Conservation (phyloP, 2,113 vertebrate species). For the Hippoglossus stenolepis region DNA sequence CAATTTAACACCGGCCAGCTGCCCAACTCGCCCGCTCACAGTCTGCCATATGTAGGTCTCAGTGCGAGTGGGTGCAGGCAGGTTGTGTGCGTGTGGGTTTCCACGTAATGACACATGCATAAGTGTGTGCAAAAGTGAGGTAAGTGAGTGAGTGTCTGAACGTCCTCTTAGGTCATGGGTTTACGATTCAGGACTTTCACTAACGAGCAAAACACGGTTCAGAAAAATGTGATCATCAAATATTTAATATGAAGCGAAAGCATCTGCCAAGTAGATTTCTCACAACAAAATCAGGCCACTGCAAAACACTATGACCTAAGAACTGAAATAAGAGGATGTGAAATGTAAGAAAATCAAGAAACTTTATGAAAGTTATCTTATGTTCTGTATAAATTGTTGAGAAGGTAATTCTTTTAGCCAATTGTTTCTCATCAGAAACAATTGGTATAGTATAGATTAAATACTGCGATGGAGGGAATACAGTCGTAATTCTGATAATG, state of each 20-base stretch:
- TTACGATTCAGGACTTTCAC: slow-evolving; percentile 2
- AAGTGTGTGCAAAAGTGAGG: slow-evolving; percentile 29
- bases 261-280: slow-evolving; percentile 10
- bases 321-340: neutral
- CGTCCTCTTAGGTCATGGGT: neutral
- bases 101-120: slow-evolving; percentile 49
- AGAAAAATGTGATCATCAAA: slow-evolving; percentile 1
- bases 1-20: slow-evolving; percentile 85
- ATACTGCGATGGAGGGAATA: too few relatives aligned
- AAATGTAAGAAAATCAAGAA: neutral
- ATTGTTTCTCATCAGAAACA: too few relatives aligned
- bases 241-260: neutral
- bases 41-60: slow-evolving; percentile 71
- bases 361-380: too few relatives aligned
- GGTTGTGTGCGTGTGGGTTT: slow-evolving; percentile 41
- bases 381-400: neutral
- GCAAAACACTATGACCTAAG: neutral
- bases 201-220: neutral
- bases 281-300: slow-evolving; percentile 12
- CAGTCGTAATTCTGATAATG: too few relatives aligned
- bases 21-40: slow-evolving; percentile 68
- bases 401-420: neutral
- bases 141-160: slow-evolving; percentile 15
- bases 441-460: too few relatives aligned
- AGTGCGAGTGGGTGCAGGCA: slow-evolving; percentile 41